Percentiles rank a stretch among this genome's conserved stretches.
Evolutionary conservation across 1,140 invertebrate species (phyloP).

Genomic region (Andricus grossulariae): DNA sequence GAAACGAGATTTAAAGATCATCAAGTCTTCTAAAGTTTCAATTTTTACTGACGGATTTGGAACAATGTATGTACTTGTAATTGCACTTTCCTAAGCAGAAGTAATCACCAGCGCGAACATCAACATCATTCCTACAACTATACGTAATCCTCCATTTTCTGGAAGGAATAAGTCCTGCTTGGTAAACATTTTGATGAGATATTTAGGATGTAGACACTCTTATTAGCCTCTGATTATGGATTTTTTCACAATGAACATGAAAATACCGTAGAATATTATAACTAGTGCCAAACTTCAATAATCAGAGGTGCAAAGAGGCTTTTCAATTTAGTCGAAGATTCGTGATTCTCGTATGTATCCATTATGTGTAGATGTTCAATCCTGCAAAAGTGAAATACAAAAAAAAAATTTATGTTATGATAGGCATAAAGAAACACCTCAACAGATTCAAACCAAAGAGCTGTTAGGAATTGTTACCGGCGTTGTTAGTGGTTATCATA

Average conservation of each 20-base stretch:
- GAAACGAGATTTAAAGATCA: background rate
- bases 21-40: background rate
- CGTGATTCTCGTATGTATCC: too few relatives aligned
- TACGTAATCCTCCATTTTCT: constrained; percentile 3
- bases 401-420: too few relatives aligned
- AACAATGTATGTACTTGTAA: background rate
- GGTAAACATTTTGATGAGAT: background rate
- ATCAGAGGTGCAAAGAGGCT: background rate
- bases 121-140: background rate
- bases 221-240: background rate
- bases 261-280: background rate
- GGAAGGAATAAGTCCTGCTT: background rate
- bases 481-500: too few relatives aligned
- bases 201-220: background rate
- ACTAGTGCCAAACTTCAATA: background rate
- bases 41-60: background rate
- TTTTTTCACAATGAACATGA: background rate
- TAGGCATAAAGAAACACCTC: too few relatives aligned
- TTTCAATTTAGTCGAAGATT: background rate
- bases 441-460: too few relatives aligned
- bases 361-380: too few relatives aligned
- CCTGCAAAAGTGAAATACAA: too few relatives aligned
- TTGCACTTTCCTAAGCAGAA: background rate
- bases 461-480: too few relatives aligned
- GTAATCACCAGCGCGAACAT: background rate